Base-by-base conservation (phyloP, 2,888 invertebrate species). In the Drosophila flavopinicola region DNA sequence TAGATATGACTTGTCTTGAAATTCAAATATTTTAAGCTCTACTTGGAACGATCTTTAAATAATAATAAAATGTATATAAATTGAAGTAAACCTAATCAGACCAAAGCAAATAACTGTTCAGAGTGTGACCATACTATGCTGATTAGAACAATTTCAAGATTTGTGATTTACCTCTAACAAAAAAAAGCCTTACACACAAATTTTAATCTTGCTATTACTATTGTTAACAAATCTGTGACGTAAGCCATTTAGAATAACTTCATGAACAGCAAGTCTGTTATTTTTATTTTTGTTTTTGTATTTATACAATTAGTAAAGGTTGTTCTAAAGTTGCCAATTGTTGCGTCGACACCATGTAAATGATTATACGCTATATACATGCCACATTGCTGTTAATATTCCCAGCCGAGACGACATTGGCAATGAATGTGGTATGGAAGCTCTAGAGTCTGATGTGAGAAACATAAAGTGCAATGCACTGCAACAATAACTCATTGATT, bases 331-430 rank as follows among this genome's bases (percentile, higher is more conserved):
- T 33, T 39, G 49, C 7, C 24, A 35, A 53, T 13, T 45, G 17
- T 47, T 38, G n/a, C n/a, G n/a, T 51, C 6, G 27, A 39, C 13
- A 30, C 45, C 23, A 24, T 66, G 38, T 25, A 52, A 30, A 47
- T 63, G 15, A 66, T 47, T 29, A 37, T 9, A 29, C 41, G 45
- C 24, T 20, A 23, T 24, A 23, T 23, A n/a, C n/a, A 38, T 51
- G 23, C 27, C 44, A 25, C 32, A 47, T 27, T 24, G 41, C 13
- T 32, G 13, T 13, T 13, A 30, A 27, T 38, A 41, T 49, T 49
- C 10, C 9, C 37, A 32, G 17, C 15, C 39, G 47, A n/a, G n/a
- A 54, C 68, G 37, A 47, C 68, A 61, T 61, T 67, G 51, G 32
- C 42, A 47, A 39, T 54, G 63, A 41, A 51, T 30, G 47, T 47